Evolutionary conservation across 2,797 vertebrate genomes (phyloP).

Genomic region (Sandelia bainsii): DNA sequence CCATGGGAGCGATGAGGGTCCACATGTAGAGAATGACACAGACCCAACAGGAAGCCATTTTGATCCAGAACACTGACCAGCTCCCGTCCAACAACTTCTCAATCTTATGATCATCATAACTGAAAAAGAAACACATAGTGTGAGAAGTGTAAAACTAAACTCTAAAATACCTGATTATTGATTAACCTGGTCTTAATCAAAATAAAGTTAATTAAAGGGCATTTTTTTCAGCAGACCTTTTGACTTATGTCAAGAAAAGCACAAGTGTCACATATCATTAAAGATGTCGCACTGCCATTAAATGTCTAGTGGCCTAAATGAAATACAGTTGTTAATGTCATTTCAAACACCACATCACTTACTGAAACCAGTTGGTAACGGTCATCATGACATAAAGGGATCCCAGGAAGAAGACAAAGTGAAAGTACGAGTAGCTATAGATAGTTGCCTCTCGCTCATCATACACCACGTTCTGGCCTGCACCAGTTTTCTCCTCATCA

Average conservation of each 20-base stretch:
- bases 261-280: neutral
- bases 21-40: constrained; percentile 92
- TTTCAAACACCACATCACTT: constrained; percentile 72
- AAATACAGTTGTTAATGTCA: neutral
- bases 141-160: neutral
- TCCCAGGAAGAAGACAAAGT: constrained; percentile 95
- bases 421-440: constrained; percentile 94
- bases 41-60: constrained; percentile 96
- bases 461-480: constrained; percentile 90
- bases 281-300: neutral
- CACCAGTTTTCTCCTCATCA: constrained; percentile 81
- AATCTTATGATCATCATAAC: constrained; percentile 91
- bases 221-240: neutral
- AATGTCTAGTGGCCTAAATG: neutral
- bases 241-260: neutral
- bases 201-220: neutral
- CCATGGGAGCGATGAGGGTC: constrained; percentile 92
- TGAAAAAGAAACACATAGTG: constrained; percentile 63
- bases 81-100: constrained; percentile 93
- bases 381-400: constrained; percentile 99
- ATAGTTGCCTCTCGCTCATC: constrained; percentile 91
- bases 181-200: neutral
- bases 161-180: neutral
- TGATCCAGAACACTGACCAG: constrained; percentile 97
- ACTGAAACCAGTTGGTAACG: constrained; percentile 98